Evolutionary conservation across 2,888 invertebrate genomes (phyloP), one percentile per base, ranked within the genome.

Genomic region (Agonum fuliginosum): DNA sequence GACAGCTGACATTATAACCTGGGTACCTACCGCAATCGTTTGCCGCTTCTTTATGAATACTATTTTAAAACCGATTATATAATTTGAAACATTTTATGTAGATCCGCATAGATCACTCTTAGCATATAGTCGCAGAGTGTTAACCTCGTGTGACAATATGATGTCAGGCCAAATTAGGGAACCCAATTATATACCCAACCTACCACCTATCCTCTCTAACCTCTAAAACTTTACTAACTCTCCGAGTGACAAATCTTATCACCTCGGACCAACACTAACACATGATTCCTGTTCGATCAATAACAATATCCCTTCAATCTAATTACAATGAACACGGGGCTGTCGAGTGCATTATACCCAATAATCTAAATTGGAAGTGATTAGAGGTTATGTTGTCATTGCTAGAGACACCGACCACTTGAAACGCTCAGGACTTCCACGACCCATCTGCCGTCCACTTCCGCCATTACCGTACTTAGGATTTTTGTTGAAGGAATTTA

Each of bases 341-440:
- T n/a, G n/a, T n/a, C n/a, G n/a, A 19, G 19, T 46, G 17, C 46
- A 46, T 46, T 46, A 46, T 19, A 46, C 17, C 17, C 17, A 46
- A 19, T 46, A 17, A 46, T 17, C 46, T 19, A 19, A 17, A 46
- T 46, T 17, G 46, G 17, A 14, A 6, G 14, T 46, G 46, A 46
- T 46, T 46, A 8, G 46, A 46, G 46, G 46, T 17, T 46, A 46
- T 46, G 46, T 8, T 46, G 46, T 46, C 46, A 46, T 46, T 46
- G 17, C 17, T 17, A 8, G 0, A 46, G 46, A 46, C 46, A 19
- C 37, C 37, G 12, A 19, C 37, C 37, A 37, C 46, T 46, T 46
- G n/a, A 19, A 46, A 46, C 46, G 19, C 46, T 17, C 46, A 17
- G 6, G 46, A 4, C 17, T 17, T 46, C 17, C 17, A n/a, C n/a